phyloP scores from a whole-genome alignment of 2,113 vertebrate genomes.

The Otus sunia region DNA sequence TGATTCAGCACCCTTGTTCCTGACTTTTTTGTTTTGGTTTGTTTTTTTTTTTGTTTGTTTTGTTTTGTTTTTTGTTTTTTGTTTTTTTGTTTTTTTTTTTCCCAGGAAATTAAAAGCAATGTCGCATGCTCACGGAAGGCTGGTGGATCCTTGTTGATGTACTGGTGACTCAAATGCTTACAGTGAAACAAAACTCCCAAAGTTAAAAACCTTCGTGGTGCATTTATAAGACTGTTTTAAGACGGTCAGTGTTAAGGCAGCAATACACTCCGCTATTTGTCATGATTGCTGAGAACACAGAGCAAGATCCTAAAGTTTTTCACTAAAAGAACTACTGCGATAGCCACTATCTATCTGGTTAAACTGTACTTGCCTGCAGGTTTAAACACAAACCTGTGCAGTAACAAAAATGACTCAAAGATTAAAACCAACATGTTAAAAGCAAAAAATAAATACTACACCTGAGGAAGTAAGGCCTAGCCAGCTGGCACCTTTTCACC shows the following conservation, averaged over 20 bases:
- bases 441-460: not conserved
- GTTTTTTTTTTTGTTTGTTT: no score
- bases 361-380: not conserved
- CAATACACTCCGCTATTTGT: not conserved
- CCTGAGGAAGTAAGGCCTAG: not conserved
- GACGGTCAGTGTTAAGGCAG: accelerated
- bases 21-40: not conserved
- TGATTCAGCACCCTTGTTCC: not conserved
- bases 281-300: not conserved
- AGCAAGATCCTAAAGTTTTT: not conserved
- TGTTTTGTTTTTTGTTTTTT: no score
- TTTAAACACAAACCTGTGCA: not conserved
- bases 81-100: not conserved
- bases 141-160: not conserved
- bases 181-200: accelerated
- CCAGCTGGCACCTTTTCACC: not conserved
- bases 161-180: not conserved
- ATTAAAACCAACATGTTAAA: not conserved
- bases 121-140: not conserved
- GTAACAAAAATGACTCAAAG: not conserved
- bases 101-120: not conserved
- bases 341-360: not conserved
- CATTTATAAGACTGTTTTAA: not conserved
- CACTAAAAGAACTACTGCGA: not conserved
- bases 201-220: not conserved